These are phyloP conservation scores for Venturia canescens DNA, from an alignment of 1,140 invertebrate genomes.

Conservation along the genomic window DNA sequence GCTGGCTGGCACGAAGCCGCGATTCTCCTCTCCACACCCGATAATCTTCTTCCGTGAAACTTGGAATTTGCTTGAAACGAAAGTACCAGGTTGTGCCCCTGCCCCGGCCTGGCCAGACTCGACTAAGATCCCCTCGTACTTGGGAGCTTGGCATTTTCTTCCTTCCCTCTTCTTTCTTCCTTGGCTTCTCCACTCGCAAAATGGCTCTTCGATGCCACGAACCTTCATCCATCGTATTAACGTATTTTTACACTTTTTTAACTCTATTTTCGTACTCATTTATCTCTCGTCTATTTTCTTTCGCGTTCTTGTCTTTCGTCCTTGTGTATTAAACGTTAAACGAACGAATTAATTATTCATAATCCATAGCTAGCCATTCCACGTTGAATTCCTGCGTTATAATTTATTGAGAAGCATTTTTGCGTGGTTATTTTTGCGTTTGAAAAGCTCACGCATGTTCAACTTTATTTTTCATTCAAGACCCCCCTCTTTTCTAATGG, in stretches of 20 bases:
- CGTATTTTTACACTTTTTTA: conserved; percentile 43
- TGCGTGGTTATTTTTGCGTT: no score
- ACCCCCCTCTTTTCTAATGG: background rate
- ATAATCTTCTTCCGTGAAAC: conserved; percentile 63
- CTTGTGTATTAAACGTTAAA: background rate
- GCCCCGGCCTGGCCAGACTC: conserved; percentile 39
- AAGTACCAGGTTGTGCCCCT: conserved; percentile 55
- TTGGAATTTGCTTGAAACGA: conserved; percentile 65
- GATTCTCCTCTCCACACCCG: conserved; percentile 47
- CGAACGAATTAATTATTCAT: no score
- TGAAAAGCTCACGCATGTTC: background rate
- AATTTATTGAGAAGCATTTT: no score
- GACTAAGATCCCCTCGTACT: background rate
- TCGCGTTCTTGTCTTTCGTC: background rate
- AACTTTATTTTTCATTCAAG: conserved; percentile 34
- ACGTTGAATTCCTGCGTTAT: no score
- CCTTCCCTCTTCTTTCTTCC: conserved; percentile 26
- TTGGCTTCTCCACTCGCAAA: background rate
- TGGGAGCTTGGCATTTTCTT: conserved; percentile 9
- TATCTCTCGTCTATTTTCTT: conserved; percentile 2
- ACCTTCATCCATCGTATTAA: conserved; percentile 3
- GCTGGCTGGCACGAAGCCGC: conserved; percentile 46
- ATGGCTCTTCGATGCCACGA: conserved; percentile 28
- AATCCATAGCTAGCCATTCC: no score
- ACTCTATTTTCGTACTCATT: conserved; percentile 15